Percentiles rank a stretch among this genome's conserved stretches.
These are phyloP conservation scores for Cotesia congregata DNA, from an alignment of 2,888 invertebrate genomes.

Conservation along the genomic window DNA sequence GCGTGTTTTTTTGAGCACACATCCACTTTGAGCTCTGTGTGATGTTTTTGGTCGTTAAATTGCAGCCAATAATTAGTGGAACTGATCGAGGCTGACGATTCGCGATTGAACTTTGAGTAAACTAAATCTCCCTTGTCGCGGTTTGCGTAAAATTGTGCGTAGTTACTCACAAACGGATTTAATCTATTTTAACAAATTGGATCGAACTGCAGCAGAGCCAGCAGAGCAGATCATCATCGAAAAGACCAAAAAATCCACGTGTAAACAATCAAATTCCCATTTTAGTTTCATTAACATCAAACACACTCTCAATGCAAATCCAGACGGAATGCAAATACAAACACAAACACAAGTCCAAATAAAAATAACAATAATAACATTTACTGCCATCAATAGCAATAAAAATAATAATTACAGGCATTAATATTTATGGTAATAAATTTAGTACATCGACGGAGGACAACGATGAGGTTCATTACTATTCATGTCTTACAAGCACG, in stretches of 20 bases:
- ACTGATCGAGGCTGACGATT: constrained; percentile 35
- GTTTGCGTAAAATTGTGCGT: constrained; percentile 18
- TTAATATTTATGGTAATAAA: background rate
- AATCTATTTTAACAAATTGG: constrained; percentile 21
- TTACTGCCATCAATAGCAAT: no score
- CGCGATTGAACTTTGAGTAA: constrained; percentile 39
- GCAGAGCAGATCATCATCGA: background rate
- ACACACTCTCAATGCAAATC: background rate
- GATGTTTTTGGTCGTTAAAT: constrained; percentile 60
- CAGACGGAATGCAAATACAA: background rate
- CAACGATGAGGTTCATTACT: constrained; percentile 14
- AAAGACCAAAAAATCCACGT: background rate
- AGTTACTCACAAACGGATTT: constrained; percentile 11
- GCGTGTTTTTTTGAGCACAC: constrained; percentile 56
- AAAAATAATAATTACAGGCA: no score
- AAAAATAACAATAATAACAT: no score
- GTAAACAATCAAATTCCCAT: background rate
- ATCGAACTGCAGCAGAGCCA: background rate
- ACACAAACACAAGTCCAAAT: no score
- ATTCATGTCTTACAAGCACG: constrained; percentile 20
- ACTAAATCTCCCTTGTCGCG: constrained; percentile 25
- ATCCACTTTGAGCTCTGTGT: constrained; percentile 47
- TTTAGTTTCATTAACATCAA: background rate
- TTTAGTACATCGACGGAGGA: background rate
- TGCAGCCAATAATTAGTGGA: constrained; percentile 60